Evolutionary conservation across 2,888 invertebrate species (phyloP).

Genomic region (Nymphalis c-album): DNA sequence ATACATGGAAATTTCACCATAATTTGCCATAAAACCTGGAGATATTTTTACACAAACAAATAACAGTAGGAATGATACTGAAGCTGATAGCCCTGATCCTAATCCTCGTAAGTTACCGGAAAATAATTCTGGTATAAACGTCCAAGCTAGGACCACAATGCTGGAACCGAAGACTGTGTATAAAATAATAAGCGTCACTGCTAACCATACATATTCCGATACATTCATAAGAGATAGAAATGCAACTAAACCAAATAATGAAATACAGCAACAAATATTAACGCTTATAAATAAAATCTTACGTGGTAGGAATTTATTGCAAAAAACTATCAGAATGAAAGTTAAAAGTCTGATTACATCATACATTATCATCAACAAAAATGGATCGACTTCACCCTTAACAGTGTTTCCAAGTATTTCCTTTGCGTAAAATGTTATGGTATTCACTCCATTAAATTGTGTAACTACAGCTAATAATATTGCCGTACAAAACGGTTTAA

Average conservation of each 20-base stretch:
- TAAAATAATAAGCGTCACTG: constrained; percentile 46
- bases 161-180: constrained; percentile 49
- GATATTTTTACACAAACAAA: constrained; percentile 55
- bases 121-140: constrained; percentile 58
- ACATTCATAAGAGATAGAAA: constrained; percentile 38
- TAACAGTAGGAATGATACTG: constrained; percentile 49
- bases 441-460: constrained; percentile 56
- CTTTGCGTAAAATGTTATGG: constrained; percentile 54
- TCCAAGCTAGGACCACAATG: constrained; percentile 51
- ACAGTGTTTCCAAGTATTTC: constrained; percentile 54
- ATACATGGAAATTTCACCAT: constrained; percentile 51
- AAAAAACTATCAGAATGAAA: constrained; percentile 42
- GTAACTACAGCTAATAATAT: constrained; percentile 47
- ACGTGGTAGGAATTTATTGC: constrained; percentile 49
- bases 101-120: constrained; percentile 55
- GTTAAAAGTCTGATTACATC: constrained; percentile 50
- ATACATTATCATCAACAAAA: constrained; percentile 50
- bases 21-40: constrained; percentile 47
- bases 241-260: constrained; percentile 44
- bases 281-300: constrained; percentile 47
- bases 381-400: constrained; percentile 48
- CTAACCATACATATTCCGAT: constrained; percentile 46
- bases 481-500: constrained; percentile 50
- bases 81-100: constrained; percentile 53
- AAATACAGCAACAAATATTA: constrained; percentile 43